Evolutionary conservation across 2,113 vertebrate genomes (phyloP), one percentile per base, ranked within the genome.

Genomic region (Okapia johnstoni): DNA sequence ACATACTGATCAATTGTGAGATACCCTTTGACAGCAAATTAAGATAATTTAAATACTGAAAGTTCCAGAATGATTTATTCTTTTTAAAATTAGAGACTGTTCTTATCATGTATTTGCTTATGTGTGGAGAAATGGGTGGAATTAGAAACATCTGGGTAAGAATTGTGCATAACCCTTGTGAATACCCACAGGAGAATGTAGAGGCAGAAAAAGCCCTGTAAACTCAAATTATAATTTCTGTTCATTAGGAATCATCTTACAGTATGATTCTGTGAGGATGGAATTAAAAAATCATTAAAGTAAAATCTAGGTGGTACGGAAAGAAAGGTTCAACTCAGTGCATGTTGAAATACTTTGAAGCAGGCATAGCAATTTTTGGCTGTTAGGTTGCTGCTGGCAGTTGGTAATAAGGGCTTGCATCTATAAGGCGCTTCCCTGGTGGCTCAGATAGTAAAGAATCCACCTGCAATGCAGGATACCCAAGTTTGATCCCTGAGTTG

Each of bases 281-380:
- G 92, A 96, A 55, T 83, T 43, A 85, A 77, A 87, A 85, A 28
- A 60, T 93, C 13, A 33, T 70, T 93, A 85, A 70, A 89, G 79
- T 70, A 54, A 63, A 21, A 40, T 76, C 25, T 28, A 50, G 8
- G 57, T 90, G 63, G 36, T 85, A 73, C 13, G 19, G 26, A 0
- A 55, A 57, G 26, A 0, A 55, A 57, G n/a, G 7, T 28, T 60
- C 25, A 94, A 5, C 40, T 60, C 85, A 88, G 40, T 93, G 36
- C 54, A 61, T 96, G 96, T 90, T 92, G 91, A 36, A 95, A 40
- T 80, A 58, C 57, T 87, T 92, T 23, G 36, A 88, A 55, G 86
- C 40, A 86, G 52, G 87, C 48, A 81, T 10, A 84, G 48, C 21
- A 80, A 12, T 16, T 95, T 73, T 76, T 63, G 58, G 26, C 79